These are phyloP conservation scores for Leguminivora glycinivorella DNA, from an alignment of 1,140 invertebrate genomes.

Conservation along the genomic window DNA sequence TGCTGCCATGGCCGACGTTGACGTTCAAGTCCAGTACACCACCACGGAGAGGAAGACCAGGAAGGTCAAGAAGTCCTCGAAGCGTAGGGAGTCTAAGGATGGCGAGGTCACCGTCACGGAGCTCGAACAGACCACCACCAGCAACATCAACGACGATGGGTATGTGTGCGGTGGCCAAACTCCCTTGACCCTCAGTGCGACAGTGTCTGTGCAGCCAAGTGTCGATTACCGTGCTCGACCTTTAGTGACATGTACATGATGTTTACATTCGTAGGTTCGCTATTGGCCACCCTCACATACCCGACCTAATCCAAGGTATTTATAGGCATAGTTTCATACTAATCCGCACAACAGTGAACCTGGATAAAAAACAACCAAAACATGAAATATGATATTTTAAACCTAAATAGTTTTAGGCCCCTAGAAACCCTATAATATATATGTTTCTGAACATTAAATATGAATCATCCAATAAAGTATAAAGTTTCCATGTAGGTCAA, in stretches of 20 bases:
- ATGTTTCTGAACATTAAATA: background rate
- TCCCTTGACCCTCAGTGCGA: conserved; percentile 55
- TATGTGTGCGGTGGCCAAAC: conserved; percentile 85
- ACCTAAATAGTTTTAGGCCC: background rate
- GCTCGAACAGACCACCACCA: conserved; percentile 85
- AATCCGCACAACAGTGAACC: background rate
- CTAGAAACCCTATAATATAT: no score
- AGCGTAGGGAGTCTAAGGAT: conserved; percentile 87
- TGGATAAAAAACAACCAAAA: background rate
- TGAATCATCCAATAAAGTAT: background rate
- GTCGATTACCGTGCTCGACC: conserved; percentile 55
- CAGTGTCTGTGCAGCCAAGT: conserved; percentile 62
- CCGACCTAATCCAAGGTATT: conserved; percentile 82
- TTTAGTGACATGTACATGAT: conserved; percentile 47
- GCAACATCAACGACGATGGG: conserved; percentile 85
- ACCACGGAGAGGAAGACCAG: conserved; percentile 91
- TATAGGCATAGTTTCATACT: conserved; percentile 37
- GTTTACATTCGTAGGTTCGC: conserved; percentile 40
- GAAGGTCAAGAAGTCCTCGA: conserved; percentile 93
- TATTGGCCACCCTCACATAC: conserved; percentile 82
- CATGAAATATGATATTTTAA: background rate
- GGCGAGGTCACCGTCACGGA: conserved; percentile 91
- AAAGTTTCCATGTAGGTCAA: conserved; percentile 5
- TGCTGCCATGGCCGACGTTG: conserved; percentile 89
- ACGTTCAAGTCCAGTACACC: conserved; percentile 89